Base-by-base conservation (phyloP, 1,140 invertebrate species). In the Asbolus verrucosus region DNA sequence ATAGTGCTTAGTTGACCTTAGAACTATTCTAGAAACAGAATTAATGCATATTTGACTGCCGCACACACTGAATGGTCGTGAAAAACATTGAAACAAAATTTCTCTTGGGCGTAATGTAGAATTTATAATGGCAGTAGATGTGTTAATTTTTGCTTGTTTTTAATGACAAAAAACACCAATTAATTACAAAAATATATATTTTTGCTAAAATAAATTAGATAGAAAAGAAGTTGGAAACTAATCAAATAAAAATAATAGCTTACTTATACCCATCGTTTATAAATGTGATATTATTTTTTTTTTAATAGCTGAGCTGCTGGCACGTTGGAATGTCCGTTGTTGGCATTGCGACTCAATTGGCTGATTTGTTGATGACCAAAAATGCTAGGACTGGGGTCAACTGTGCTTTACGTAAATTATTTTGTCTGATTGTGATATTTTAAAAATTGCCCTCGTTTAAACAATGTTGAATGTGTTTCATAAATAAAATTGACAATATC, bases 341-440 rank as follows among this genome's bases (percentile, higher is more conserved):
- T n/a, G n/a, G n/a, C n/a, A n/a, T n/a, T n/a, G n/a, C n/a, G n/a
- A n/a, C n/a, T n/a, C n/a, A n/a, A n/a, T n/a, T n/a, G n/a, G n/a
- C n/a, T n/a, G n/a, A n/a, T n/a, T n/a, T n/a, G n/a, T n/a, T n/a
- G n/a, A n/a, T n/a, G n/a, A n/a, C n/a, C n/a, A n/a, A n/a, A n/a
- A n/a, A n/a, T 54, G 46, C 13, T 18, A 9, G n/a, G 27, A 19
- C 46, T 54, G 46, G 21, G 46, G 46, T 54, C 46, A 54, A 54
- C 46, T 54, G 11, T 27, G 19, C 21, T 50, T 50, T 18, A 19
- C 3, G 2, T 24, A 54, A 27, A 6, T 54, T 27, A 54, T 13
- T 54, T 36, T 38, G n/a, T 41, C 38, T 62, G 9, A 62, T 62
- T 62, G 59, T 62, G 59, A 62, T 62, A 62, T 62, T 62, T 62